Evolutionary conservation across 1,140 invertebrate species (phyloP).

Genomic region (Teleopsis dalmanni): DNA sequence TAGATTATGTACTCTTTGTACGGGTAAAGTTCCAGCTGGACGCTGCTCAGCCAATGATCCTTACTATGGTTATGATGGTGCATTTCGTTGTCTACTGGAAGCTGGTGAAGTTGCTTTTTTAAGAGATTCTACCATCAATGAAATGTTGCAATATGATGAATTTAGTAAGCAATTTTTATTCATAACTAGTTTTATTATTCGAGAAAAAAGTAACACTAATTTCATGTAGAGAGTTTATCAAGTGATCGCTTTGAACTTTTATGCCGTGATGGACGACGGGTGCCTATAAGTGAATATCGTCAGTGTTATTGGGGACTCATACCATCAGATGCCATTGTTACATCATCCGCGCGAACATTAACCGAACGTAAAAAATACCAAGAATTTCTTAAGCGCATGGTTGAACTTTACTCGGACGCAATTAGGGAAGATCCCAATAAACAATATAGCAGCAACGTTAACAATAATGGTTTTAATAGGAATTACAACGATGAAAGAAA

Average conservation of each 20-base stretch:
- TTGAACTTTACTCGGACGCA: conserved; percentile 45
- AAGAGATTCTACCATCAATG: conserved; percentile 73
- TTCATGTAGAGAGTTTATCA: conserved; percentile 46
- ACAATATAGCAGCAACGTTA: conserved; percentile 18
- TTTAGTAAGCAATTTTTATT: conserved; percentile 46
- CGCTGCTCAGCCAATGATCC: conserved; percentile 82
- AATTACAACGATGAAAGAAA: not conserved
- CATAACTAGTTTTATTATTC: not conserved
- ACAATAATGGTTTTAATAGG: conserved; percentile 17
- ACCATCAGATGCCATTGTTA: conserved; percentile 80
- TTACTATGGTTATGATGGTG: conserved; percentile 84
- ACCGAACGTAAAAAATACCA: conserved; percentile 56
- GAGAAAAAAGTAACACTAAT: not conserved
- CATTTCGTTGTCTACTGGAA: conserved; percentile 80
- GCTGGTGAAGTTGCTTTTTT: conserved; percentile 88
- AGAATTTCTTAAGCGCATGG: conserved; percentile 51
- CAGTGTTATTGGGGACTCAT: conserved; percentile 82
- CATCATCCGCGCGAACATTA: conserved; percentile 65
- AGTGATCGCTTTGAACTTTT: conserved; percentile 75
- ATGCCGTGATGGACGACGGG: conserved; percentile 73
- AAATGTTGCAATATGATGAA: conserved; percentile 57
- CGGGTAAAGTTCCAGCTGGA: conserved; percentile 64
- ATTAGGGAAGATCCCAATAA: conserved; percentile 21
- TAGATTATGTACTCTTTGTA: conserved; percentile 76
- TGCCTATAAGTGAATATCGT: conserved; percentile 61